Percentiles rank a stretch among this genome's conserved stretches.
phyloP scores from a whole-genome alignment of 1,140 invertebrate genomes.

The Eciton burchellii region DNA sequence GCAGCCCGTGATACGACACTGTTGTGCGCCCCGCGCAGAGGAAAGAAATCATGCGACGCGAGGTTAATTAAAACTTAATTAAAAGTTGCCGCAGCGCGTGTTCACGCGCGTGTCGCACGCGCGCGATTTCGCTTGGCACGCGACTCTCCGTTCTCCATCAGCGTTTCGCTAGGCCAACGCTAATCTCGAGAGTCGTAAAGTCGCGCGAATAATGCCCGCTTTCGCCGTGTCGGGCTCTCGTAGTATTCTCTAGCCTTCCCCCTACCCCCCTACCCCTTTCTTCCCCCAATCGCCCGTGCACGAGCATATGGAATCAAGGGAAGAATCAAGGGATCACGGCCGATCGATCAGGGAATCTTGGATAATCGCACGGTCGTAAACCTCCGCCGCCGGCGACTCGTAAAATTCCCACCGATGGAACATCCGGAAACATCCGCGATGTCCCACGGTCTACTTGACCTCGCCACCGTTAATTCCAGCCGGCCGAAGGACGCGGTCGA shows the following conservation, averaged over 20 bases:
- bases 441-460: background rate
- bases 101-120: slow-evolving; percentile 33
- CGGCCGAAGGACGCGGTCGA: background rate
- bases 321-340: background rate
- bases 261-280: no score
- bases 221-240: background rate
- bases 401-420: slow-evolving; percentile 37
- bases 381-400: background rate
- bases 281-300: background rate
- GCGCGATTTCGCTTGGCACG: slow-evolving; percentile 18
- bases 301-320: background rate
- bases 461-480: slow-evolving; percentile 1
- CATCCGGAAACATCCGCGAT: background rate
- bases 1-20: slow-evolving; percentile 8
- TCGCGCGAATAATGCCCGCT: slow-evolving; percentile 8
- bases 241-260: background rate
- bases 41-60: slow-evolving; percentile 29
- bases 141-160: slow-evolving; percentile 16
- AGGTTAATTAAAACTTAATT: slow-evolving; percentile 72
- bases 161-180: slow-evolving; percentile 30
- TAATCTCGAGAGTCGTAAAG: slow-evolving; percentile 49
- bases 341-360: slow-evolving; percentile 4
- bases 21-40: background rate
- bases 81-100: slow-evolving; percentile 26
- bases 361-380: slow-evolving; percentile 21